phyloP scores from a whole-genome alignment of 2,797 vertebrate species.

The Sebastes nivosus region DNA sequence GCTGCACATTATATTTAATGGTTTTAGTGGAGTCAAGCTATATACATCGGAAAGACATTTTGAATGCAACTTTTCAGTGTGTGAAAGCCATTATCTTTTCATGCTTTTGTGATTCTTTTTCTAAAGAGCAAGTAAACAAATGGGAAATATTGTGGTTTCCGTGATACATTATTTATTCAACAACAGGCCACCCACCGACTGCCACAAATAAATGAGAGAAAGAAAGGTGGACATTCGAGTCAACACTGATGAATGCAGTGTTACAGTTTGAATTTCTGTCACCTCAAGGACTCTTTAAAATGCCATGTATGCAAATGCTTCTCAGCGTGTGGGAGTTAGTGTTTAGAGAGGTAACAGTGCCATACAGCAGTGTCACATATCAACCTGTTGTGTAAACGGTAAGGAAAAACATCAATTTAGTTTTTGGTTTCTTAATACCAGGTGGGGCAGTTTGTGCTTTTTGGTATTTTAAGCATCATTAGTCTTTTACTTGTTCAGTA shows the following conservation, averaged over 20 bases:
- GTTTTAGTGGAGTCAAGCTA: constrained; percentile 6
- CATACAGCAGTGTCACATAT: constrained; percentile 6
- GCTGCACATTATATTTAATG: constrained; percentile 4
- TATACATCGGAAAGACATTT: background rate
- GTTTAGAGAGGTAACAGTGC: background rate
- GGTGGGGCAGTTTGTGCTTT: background rate
- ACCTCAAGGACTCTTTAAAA: constrained; percentile 22
- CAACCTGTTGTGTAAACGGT: constrained; percentile 8
- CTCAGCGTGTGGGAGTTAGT: constrained; percentile 8
- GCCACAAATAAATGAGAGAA: background rate
- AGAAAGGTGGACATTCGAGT: background rate
- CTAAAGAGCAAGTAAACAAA: background rate
- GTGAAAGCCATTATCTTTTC: background rate
- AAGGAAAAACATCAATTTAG: background rate
- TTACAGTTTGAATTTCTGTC: background rate
- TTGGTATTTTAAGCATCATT: constrained; percentile 8
- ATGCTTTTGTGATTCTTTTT: background rate
- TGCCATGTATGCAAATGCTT: constrained; percentile 19
- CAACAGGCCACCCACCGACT: background rate
- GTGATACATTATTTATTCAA: background rate
- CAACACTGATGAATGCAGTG: background rate
- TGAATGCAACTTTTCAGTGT: background rate
- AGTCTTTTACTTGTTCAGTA: background rate
- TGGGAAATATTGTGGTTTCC: background rate
- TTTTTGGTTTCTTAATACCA: constrained; percentile 15